These are phyloP conservation scores for Saccostrea cuccullata DNA, from an alignment of 1,140 invertebrate species.

Conservation along the genomic window DNA sequence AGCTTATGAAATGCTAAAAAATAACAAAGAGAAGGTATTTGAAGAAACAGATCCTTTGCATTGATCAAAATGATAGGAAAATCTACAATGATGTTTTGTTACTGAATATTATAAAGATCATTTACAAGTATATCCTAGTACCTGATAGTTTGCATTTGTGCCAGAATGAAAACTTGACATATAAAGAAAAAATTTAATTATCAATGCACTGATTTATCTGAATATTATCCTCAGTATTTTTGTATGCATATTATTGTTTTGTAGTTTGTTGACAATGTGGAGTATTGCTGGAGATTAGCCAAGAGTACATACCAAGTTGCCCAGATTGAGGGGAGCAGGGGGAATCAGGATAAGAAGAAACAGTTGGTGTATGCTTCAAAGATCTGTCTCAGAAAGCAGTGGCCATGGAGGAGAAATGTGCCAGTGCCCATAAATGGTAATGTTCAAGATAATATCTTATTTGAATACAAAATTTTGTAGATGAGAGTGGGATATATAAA, in stretches of 20 bases:
- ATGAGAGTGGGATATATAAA: too few species aligned
- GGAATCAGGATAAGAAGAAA: constrained; percentile 81
- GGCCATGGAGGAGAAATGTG: constrained; percentile 79
- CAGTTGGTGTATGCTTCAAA: constrained; percentile 82
- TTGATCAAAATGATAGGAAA: too few species aligned
- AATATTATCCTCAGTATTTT: too few species aligned
- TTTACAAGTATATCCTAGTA: too few species aligned
- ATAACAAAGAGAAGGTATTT: constrained; percentile 51
- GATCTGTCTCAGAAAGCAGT: constrained; percentile 83
- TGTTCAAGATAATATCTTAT: not conserved
- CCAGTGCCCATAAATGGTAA: constrained; percentile 88
- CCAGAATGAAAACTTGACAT: too few species aligned
- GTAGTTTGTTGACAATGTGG: constrained; percentile 64
- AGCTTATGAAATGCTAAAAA: constrained; percentile 57
- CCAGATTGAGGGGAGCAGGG: constrained; percentile 79
- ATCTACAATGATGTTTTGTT: too few species aligned
- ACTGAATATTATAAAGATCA: too few species aligned
- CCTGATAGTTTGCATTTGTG: too few species aligned
- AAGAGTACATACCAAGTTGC: constrained; percentile 82
- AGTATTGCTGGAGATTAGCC: constrained; percentile 85
- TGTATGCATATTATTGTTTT: constrained; percentile 10
- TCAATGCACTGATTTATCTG: too few species aligned
- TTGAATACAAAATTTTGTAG: too few species aligned
- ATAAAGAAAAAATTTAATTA: too few species aligned
- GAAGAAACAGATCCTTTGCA: too few species aligned